These are phyloP conservation scores for Dryomyza anilis DNA, from an alignment of 2,888 invertebrate genomes.

Conservation along the genomic window DNA sequence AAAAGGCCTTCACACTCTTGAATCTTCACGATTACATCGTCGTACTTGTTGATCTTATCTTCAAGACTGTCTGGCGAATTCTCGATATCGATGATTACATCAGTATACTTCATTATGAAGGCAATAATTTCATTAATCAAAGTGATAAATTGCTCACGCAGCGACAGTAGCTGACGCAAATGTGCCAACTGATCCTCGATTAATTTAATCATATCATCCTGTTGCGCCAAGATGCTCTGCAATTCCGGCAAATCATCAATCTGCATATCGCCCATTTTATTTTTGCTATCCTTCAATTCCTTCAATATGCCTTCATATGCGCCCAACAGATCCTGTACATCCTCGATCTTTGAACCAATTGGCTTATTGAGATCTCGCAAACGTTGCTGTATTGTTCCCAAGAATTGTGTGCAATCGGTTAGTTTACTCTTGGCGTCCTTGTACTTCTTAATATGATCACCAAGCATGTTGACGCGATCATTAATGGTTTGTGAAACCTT, in stretches of 20 bases:
- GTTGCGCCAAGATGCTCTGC: constrained; percentile 77
- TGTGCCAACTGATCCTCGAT: constrained; percentile 86
- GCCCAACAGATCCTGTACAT: constrained; percentile 81
- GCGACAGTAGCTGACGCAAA: constrained; percentile 75
- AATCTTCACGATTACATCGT: constrained; percentile 82
- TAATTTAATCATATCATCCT: constrained; percentile 83
- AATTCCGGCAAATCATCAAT: constrained; percentile 78
- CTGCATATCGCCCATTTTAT: constrained; percentile 78
- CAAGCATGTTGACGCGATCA: constrained; percentile 75
- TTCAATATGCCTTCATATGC: constrained; percentile 79
- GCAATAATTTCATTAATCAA: constrained; percentile 85
- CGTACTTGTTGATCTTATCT: constrained; percentile 86
- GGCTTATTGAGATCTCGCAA: constrained; percentile 83
- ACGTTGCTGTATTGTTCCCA: constrained; percentile 82
- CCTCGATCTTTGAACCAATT: constrained; percentile 84
- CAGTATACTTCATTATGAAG: constrained; percentile 85
- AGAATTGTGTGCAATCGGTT: constrained; percentile 78
- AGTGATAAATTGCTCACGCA: constrained; percentile 88
- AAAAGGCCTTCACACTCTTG: constrained; percentile 89
- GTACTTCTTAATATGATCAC: constrained; percentile 80
- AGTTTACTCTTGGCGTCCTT: constrained; percentile 81
- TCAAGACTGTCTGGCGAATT: constrained; percentile 80
- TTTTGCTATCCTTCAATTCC: constrained; percentile 78
- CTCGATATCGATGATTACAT: constrained; percentile 83
- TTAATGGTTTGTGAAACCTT: constrained; percentile 76